Base-by-base conservation (phyloP, 2,113 vertebrate species). In the Trogon surrucura region DNA sequence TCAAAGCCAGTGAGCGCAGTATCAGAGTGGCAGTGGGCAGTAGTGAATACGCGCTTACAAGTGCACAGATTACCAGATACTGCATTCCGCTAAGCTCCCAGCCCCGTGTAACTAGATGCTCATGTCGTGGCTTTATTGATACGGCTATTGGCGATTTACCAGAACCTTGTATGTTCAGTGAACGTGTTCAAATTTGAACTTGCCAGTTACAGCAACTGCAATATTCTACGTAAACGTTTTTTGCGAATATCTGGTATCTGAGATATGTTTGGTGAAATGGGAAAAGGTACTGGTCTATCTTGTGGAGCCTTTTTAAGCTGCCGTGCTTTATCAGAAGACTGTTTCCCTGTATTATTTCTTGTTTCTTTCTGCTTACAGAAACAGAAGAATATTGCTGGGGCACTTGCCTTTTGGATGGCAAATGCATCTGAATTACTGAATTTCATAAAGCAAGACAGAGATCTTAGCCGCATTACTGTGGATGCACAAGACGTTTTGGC, bases 331-430 rank as follows among this genome's bases (percentile, higher is more conserved):
- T 44, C 47, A 67, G 78, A 66, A 84, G 51, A 16, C n/a, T 65
- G 15, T 34, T 77, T 61, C n/a, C 36, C 18, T 87, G 71, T 90
- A 32, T 23, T 66, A 85, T 78, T 88, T 65, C 64, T 87, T 95
- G 14, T 73, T 53, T 96, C 83, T 95, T 96, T 96, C 60, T 96
- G 9, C 97, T 95, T 97, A 71, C 98, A 99, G 99, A 99, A 99
- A 91, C 99, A 99, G 98, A 99, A 99, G 98, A 99, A 99, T 96
- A 99, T 99, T 13, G 99, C 99, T 6, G 99, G 99, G 29, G 99
- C 99, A 8, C 99, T 99, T 97, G 99, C 99, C 60, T 99, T 99
- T 97, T 99, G 99, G 99, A 99, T 99, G 99, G 99, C 99, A 94
- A 99, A 99, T 60, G 99, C 99, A 23, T 99, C 99, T 3, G 99